phyloP scores from a whole-genome alignment of 2,797 vertebrate species.

The Labeo calbasu region DNA sequence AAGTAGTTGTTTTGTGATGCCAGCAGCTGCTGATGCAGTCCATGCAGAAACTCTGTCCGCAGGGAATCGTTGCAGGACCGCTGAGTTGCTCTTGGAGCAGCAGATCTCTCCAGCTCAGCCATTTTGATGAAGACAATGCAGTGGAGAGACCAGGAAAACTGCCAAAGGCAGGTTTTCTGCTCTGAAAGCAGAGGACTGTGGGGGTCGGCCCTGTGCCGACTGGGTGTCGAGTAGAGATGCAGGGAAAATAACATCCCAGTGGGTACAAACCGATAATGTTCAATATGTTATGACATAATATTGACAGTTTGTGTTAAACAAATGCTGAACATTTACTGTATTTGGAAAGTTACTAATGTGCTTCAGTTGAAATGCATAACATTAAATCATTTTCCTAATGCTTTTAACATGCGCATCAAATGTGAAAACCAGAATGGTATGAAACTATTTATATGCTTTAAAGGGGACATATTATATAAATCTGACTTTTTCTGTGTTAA shows the following conservation, averaged over 20 bases:
- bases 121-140: slow-evolving; percentile 35
- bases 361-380: no score
- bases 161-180: slow-evolving; percentile 15
- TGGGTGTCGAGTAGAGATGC: background rate
- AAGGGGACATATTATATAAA: no score
- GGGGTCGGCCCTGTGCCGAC: background rate
- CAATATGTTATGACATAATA: background rate
- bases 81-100: slow-evolving; percentile 31
- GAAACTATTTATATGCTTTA: no score
- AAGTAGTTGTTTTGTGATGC: slow-evolving; percentile 42
- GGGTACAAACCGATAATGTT: background rate
- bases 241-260: slow-evolving; percentile 19
- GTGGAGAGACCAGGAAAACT: background rate
- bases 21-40: slow-evolving; percentile 67
- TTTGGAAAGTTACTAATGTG: background rate
- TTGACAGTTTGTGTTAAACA: background rate
- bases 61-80: slow-evolving; percentile 60
- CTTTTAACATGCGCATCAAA: background rate
- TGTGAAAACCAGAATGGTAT: background rate
- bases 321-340: background rate
- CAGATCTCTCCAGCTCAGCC: slow-evolving; percentile 19
- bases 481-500: no score
- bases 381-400: background rate
- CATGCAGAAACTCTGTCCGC: slow-evolving; percentile 71
- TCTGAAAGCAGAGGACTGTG: background rate